A percentile compares a stretch with the other conserved stretches of the same genome.
These are phyloP conservation scores for Seriola rivoliana DNA, from an alignment of 2,113 vertebrate species.

Conservation along the genomic window DNA sequence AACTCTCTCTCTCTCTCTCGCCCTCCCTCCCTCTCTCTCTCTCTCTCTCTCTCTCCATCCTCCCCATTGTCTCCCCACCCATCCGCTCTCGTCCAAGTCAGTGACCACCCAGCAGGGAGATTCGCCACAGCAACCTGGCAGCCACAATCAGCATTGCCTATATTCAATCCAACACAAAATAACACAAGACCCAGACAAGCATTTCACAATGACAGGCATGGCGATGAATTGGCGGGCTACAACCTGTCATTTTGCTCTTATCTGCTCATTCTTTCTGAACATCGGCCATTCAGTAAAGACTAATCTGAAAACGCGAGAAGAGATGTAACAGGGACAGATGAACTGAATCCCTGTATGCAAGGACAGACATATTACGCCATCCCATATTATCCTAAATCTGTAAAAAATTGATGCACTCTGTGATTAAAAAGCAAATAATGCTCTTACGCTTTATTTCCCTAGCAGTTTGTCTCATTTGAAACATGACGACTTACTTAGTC, in stretches of 20 bases:
- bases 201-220: constrained; percentile 9
- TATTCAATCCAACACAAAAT: constrained; percentile 17
- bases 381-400: too few species aligned
- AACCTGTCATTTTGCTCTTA: constrained; percentile 23
- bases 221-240: not conserved
- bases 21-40: not conserved
- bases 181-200: constrained; percentile 27
- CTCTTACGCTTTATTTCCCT: not conserved
- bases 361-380: not conserved
- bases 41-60: constrained; percentile 9
- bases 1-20: constrained; percentile 36
- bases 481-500: not conserved
- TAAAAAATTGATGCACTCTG: not conserved
- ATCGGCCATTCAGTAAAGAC: not conserved
- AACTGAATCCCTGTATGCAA: not conserved
- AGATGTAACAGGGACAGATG: not conserved
- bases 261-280: not conserved
- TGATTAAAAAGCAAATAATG: not conserved
- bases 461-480: not conserved
- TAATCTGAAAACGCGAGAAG: not conserved
- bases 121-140: constrained; percentile 70
- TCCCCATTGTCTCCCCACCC: constrained; percentile 65
- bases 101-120: constrained; percentile 69
- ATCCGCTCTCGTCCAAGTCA: constrained; percentile 48
- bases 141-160: constrained; percentile 38